phyloP scores from a whole-genome alignment of 2,113 vertebrate species.

The Eira barbara region DNA sequence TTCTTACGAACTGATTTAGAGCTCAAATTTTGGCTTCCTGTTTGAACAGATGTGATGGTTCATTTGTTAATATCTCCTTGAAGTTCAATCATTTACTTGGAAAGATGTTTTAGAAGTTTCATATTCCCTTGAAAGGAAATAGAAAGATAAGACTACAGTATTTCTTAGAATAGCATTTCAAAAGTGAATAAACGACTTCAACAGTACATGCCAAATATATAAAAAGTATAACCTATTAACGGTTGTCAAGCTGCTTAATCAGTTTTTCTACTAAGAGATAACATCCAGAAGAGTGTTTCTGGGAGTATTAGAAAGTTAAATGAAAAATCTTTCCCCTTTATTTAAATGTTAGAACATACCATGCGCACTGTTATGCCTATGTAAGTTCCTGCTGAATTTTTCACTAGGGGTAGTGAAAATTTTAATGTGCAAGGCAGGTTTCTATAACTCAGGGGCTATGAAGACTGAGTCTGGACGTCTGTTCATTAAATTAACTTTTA shows the following conservation, averaged over 20 bases:
- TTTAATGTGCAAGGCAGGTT: background rate
- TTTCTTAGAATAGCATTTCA: constrained; percentile 3
- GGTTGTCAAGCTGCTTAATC: background rate
- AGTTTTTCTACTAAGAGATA: background rate
- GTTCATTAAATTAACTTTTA: background rate
- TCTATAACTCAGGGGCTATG: background rate
- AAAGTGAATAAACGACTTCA: background rate
- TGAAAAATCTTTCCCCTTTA: background rate
- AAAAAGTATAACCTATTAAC: background rate
- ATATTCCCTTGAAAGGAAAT: background rate
- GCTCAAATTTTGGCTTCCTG: background rate
- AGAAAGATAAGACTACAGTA: background rate
- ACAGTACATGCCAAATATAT: background rate
- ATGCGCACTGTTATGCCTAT: background rate
- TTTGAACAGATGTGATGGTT: background rate
- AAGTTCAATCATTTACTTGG: background rate
- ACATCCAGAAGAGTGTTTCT: background rate
- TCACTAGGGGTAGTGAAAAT: background rate
- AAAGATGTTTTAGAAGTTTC: background rate
- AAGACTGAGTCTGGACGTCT: background rate
- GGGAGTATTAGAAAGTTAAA: background rate
- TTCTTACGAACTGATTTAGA: background rate
- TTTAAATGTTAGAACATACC: background rate
- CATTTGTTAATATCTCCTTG: background rate
- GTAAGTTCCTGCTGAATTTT: background rate